Evolutionary conservation across 2,888 invertebrate species (phyloP).

Genomic region (Alentia gelatinosa): DNA sequence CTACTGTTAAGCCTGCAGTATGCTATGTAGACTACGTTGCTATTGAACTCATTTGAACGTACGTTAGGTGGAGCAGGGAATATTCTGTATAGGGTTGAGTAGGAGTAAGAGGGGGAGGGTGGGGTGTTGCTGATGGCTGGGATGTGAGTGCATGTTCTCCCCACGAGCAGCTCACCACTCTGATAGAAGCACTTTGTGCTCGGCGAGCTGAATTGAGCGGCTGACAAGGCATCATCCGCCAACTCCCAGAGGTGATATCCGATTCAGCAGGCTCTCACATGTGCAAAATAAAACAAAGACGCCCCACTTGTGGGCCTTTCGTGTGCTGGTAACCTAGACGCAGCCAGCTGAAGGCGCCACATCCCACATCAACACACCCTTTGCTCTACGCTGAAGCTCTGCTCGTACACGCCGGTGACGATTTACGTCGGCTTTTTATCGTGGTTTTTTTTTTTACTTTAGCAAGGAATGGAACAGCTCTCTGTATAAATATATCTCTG

Average conservation of each 20-base stretch:
- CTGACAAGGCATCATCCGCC: slow-evolving; percentile 53
- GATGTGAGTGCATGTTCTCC: slow-evolving; percentile 31
- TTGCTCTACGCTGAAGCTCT: too few relatives aligned
- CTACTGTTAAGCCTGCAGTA: too few relatives aligned
- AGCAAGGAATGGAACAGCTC: too few relatives aligned
- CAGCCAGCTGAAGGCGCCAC: neutral
- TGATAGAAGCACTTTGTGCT: slow-evolving; percentile 47
- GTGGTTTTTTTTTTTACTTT: too few relatives aligned
- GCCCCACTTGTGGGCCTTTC: slow-evolving; percentile 33
- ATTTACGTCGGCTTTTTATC: too few relatives aligned
- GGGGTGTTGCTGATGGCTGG: neutral
- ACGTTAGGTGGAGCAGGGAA: neutral
- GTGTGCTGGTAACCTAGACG: slow-evolving; percentile 48
- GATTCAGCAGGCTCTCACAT: slow-evolving; percentile 49
- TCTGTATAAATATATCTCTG: too few relatives aligned
- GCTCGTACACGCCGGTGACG: too few relatives aligned
- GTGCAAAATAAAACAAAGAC: slow-evolving; percentile 52
- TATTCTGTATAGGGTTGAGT: neutral
- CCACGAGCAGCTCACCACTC: neutral
- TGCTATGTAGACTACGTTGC: too few relatives aligned
- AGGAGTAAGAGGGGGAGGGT: neutral
- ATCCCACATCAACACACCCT: slow-evolving; percentile 43
- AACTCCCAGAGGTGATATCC: slow-evolving; percentile 52
- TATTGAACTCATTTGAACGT: too few relatives aligned
- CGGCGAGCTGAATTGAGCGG: slow-evolving; percentile 43